These are phyloP conservation scores for Antheraea pernyi DNA, from an alignment of 1,140 invertebrate genomes.

Conservation along the genomic window DNA sequence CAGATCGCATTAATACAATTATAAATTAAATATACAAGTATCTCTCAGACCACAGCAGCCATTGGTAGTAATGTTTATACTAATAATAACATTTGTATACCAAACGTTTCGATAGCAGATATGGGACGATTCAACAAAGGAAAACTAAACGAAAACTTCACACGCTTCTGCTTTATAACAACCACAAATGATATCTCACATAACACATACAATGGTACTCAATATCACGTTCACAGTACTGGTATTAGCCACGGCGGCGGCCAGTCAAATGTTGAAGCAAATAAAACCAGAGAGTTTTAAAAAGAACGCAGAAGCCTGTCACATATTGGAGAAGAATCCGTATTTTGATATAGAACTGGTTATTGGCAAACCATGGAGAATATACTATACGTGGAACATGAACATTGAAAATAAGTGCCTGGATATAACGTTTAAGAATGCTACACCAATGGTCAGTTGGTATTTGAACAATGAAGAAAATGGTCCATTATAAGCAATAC, in stretches of 20 bases:
- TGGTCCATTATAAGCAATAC: too few relatives aligned
- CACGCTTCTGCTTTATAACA: not conserved
- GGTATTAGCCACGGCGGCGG: not conserved
- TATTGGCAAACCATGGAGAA: conserved; percentile 44
- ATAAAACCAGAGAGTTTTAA: conserved; percentile 21
- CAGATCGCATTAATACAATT: too few relatives aligned
- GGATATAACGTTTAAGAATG: conserved; percentile 51
- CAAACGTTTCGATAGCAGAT: not conserved
- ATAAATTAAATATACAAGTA: too few relatives aligned
- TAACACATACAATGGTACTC: not conserved
- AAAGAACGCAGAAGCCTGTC: conserved; percentile 33
- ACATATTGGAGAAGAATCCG: conserved; percentile 37
- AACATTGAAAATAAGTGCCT: conserved; percentile 46
- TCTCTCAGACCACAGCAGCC: too few relatives aligned
- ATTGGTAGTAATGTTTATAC: not conserved
- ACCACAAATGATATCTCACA: not conserved
- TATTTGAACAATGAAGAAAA: not conserved
- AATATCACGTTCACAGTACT: not conserved
- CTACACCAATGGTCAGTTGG: conserved; percentile 40
- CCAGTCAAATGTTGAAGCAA: not conserved
- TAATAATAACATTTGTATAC: not conserved
- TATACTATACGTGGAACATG: conserved; percentile 63
- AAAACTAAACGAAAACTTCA: not conserved
- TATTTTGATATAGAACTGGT: conserved; percentile 54
- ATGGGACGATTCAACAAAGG: not conserved